Conservation (phyloP, 1,140 invertebrate genomes). For the Planococcus citri region DNA sequence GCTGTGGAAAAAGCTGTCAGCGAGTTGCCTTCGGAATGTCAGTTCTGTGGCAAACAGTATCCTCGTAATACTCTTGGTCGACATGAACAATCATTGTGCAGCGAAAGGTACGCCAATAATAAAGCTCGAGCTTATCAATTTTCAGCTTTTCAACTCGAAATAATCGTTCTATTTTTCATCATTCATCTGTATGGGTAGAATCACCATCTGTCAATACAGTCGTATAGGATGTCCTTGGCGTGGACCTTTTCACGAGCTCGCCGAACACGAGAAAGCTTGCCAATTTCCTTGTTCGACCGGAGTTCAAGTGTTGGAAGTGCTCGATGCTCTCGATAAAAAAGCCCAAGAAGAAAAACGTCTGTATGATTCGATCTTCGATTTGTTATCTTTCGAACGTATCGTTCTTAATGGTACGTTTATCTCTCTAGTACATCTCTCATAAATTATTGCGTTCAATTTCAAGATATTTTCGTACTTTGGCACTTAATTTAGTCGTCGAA, state of each 20-base stretch:
- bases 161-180: no score
- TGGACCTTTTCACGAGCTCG: slow-evolving; percentile 69
- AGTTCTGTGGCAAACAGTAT: slow-evolving; percentile 73
- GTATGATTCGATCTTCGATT: slow-evolving; percentile 70
- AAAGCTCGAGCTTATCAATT: no score
- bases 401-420: slow-evolving; percentile 66
- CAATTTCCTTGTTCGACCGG: slow-evolving; percentile 68
- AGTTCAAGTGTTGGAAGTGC: slow-evolving; percentile 66
- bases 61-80: slow-evolving; percentile 70
- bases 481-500: no score
- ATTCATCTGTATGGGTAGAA: slow-evolving; percentile 45
- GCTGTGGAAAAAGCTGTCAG: slow-evolving; percentile 92
- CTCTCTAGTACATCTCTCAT: background rate
- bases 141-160: no score
- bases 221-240: slow-evolving; percentile 85
- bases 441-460: no score
- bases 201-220: slow-evolving; percentile 69
- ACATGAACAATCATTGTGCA: slow-evolving; percentile 74
- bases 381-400: slow-evolving; percentile 88
- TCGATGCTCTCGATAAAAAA: slow-evolving; percentile 60
- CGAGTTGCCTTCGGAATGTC: slow-evolving; percentile 81
- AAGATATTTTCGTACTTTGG: no score
- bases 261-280: slow-evolving; percentile 65
- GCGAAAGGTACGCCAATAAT: slow-evolving; percentile 86
- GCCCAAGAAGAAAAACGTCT: slow-evolving; percentile 54